Conservation (phyloP, 1,140 invertebrate species). For the Chionoecetes opilio region DNA sequence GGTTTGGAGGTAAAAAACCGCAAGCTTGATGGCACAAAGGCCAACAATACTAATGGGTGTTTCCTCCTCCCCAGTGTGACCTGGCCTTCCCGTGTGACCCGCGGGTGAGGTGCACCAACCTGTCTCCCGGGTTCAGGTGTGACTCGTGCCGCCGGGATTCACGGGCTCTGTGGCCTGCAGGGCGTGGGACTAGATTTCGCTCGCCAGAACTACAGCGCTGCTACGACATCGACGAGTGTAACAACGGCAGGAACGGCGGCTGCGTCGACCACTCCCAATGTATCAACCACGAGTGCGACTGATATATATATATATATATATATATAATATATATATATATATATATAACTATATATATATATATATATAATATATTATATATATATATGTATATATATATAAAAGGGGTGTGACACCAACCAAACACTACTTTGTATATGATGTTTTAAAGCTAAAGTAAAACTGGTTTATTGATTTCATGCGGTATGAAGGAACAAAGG, state of each 20-base stretch:
- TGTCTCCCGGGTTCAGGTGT: constrained; percentile 92
- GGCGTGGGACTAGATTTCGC: constrained; percentile 88
- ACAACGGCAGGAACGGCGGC: constrained; percentile 89
- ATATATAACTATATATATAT: too few relatives aligned
- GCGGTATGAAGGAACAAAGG: too few relatives aligned
- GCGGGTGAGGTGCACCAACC: constrained; percentile 91
- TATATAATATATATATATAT: constrained; percentile 57
- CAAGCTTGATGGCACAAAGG: neutral
- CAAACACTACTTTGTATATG: neutral
- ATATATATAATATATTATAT: constrained; percentile 54
- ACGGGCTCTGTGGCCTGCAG: constrained; percentile 86
- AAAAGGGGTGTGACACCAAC: neutral
- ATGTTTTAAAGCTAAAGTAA: too few relatives aligned
- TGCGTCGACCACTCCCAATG: constrained; percentile 92
- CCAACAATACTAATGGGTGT: neutral
- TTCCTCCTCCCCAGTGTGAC: constrained; percentile 87
- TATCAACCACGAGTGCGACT: constrained; percentile 88
- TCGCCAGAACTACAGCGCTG: constrained; percentile 89
- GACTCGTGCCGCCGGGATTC: constrained; percentile 88
- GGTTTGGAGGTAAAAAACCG: neutral
- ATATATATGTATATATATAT: constrained; percentile 49
- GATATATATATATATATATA: constrained; percentile 38
- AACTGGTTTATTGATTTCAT: too few relatives aligned
- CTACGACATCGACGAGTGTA: constrained; percentile 94
- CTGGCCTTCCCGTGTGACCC: constrained; percentile 93